Evolutionary conservation across 2,113 vertebrate species (phyloP).

Genomic region (Ramphastos sulfuratus): DNA sequence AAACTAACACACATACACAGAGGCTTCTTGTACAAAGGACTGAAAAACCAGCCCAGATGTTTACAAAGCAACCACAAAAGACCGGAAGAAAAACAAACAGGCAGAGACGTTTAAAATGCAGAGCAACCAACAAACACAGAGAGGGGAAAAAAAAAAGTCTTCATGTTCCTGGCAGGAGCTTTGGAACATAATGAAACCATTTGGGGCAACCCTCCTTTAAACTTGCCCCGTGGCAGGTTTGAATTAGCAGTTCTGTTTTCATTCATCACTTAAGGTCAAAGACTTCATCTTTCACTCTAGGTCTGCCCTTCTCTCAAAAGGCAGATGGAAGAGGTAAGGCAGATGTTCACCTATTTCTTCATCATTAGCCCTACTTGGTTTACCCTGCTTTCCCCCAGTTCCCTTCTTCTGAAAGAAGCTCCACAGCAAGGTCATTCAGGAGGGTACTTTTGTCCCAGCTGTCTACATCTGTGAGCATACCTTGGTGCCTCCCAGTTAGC

Average conservation of each 20-base stretch:
- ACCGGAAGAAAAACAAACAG: slow-evolving; percentile 63
- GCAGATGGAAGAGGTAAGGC: not conserved
- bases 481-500: not conserved
- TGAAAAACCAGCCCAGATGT: slow-evolving; percentile 54
- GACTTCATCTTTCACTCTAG: not conserved
- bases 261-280: slow-evolving; percentile 41
- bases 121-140: slow-evolving; percentile 25
- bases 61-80: slow-evolving; percentile 62
- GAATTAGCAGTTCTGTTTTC: slow-evolving; percentile 50
- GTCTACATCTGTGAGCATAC: not conserved
- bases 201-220: slow-evolving; percentile 43
- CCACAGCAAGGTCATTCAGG: not conserved
- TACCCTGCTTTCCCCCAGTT: not conserved
- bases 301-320: not conserved
- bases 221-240: slow-evolving; percentile 40
- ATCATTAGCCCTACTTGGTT: not conserved
- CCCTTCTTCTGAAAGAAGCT: not conserved
- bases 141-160: not conserved
- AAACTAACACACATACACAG: not conserved
- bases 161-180: slow-evolving; percentile 46
- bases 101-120: slow-evolving; percentile 51
- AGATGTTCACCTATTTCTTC: not conserved
- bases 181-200: slow-evolving; percentile 56
- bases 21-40: slow-evolving; percentile 16
- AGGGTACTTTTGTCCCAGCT: not conserved